A percentile compares a stretch with the other conserved stretches of the same genome.
These are phyloP conservation scores for Calliscelio sp. DNA, from an alignment of 2,888 invertebrate genomes.

Conservation along the genomic window DNA sequence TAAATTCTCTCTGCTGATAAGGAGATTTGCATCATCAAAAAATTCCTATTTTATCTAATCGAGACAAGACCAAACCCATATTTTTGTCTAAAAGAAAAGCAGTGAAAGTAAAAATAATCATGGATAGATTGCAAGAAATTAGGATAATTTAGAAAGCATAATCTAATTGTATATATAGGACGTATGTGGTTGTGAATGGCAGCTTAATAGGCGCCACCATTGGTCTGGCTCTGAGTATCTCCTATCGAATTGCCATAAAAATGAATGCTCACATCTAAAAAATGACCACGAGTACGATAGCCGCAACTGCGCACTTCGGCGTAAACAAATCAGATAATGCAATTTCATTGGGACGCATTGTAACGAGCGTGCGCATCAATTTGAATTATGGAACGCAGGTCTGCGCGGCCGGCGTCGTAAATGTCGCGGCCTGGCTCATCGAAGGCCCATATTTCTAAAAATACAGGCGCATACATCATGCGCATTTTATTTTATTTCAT, in stretches of 20 bases:
- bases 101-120: no score
- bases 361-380: conserved; percentile 41
- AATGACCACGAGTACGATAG: conserved; percentile 34
- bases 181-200: no score
- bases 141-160: no score
- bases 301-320: conserved; percentile 50
- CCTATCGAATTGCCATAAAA: conserved; percentile 30
- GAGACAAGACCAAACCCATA: no score
- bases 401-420: conserved; percentile 29
- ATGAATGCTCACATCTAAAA: conserved; percentile 42
- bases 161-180: no score
- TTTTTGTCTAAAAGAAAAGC: no score
- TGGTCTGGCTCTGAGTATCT: no score
- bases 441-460: conserved; percentile 62
- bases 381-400: conserved; percentile 46
- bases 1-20: no score
- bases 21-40: no score
- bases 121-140: no score
- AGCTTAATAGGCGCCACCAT: no score
- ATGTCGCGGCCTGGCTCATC: conserved; percentile 44
- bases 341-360: conserved; percentile 39
- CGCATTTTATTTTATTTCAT: conserved; percentile 55
- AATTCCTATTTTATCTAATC: no score
- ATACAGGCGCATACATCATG: conserved; percentile 51
- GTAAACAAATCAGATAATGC: conserved; percentile 50